Evolutionary conservation across 1,140 invertebrate species (phyloP), one percentile per base, ranked within the genome.

Genomic region (Lepidostoma basale): DNA sequence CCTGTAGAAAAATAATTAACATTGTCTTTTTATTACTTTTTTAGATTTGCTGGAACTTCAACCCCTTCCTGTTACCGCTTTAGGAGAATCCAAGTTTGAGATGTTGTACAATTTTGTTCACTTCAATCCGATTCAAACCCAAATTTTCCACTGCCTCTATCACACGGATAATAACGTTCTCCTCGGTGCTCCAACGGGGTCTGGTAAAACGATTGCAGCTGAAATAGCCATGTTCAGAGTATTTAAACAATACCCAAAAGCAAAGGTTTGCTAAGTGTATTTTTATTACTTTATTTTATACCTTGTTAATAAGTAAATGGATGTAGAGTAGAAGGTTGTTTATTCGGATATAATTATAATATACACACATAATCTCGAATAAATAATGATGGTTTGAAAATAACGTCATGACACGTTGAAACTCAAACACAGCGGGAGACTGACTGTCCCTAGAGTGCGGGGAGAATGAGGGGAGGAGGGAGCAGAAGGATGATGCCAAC

Each of bases 91-190:
- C 0, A 74, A 84, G 3, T 94, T 91, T 74, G 90, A 98, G 79
- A 83, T 85, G 28, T 78, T 99, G 1, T 99, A 98, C 82, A 88
- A 85, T 16, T 99, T 99, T 79, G 88, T 88, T 0, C 96, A 98
- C 79, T 99, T 99, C 81, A 99, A 99, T 84, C 96, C 98, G 1
- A 96, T 99, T 75, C 98, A 99, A 81, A 99, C 97, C 3, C 98
- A 99, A 83, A 93, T 99, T 40, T 99, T 99, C 79, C 95, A 98
- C 79, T 93, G 92, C 69, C 83, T 99, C 0, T 99, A 98, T 80
- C 91, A 99, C 78, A 97, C 95, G 0, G 95, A 99, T 76, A 88
- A 90, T 69, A 99, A 99, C 79, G 91, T 98, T 3, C 82, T 99
- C 0, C 81, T 99, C 9, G 98, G 98, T 2, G 98, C 98, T 0